These are phyloP conservation scores for Metopia argyrocephala DNA, from an alignment of 2,888 invertebrate genomes.

Conservation along the genomic window DNA sequence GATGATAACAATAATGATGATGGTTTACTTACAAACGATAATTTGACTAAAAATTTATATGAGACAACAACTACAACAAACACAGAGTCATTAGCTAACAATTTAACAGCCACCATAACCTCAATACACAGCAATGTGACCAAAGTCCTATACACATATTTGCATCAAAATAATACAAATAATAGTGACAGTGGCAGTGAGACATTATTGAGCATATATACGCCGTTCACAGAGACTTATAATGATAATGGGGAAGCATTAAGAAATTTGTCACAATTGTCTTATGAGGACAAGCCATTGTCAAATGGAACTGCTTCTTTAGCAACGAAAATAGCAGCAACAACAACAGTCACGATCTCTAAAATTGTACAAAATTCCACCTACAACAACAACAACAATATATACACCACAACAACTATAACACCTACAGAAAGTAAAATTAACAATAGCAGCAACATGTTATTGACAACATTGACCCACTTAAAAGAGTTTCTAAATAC, in stretches of 20 bases:
- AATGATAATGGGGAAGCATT: slow-evolving; percentile 10
- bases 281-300: slow-evolving; percentile 23
- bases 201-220: too few relatives aligned
- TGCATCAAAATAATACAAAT: slow-evolving; percentile 64
- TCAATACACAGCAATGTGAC: slow-evolving; percentile 68
- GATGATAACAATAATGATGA: slow-evolving; percentile 9
- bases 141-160: slow-evolving; percentile 67
- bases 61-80: slow-evolving; percentile 41
- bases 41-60: background rate
- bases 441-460: slow-evolving; percentile 45
- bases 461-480: slow-evolving; percentile 60
- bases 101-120: slow-evolving; percentile 66
- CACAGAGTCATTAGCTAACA: slow-evolving; percentile 33
- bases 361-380: slow-evolving; percentile 58
- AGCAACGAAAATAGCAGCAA: slow-evolving; percentile 61
- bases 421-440: background rate
- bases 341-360: slow-evolving; percentile 58
- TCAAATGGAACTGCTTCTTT: slow-evolving; percentile 28
- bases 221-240: background rate
- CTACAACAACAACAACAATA: slow-evolving; percentile 43
- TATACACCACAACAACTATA: slow-evolving; percentile 47
- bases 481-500: slow-evolving; percentile 54
- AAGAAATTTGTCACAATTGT: slow-evolving; percentile 16
- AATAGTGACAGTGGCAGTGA: too few relatives aligned
- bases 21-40: background rate